These are phyloP conservation scores for Meteorus sp. DNA, from an alignment of 1,140 invertebrate species.

Conservation along the genomic window DNA sequence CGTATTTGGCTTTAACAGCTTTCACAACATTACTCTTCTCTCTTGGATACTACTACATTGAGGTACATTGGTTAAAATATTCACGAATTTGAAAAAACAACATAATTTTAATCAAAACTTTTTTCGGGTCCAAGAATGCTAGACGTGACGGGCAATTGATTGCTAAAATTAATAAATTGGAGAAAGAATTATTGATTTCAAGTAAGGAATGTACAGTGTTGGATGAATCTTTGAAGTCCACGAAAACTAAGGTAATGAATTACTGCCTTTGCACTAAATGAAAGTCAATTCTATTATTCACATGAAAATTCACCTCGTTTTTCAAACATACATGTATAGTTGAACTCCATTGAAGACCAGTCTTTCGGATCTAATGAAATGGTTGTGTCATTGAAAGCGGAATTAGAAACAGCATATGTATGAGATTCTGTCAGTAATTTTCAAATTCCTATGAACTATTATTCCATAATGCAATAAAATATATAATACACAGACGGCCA, in stretches of 20 bases:
- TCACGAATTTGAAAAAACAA: slow-evolving; percentile 19
- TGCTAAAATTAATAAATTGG: slow-evolving; percentile 65
- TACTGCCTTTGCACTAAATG: slow-evolving; percentile 27
- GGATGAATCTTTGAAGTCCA: slow-evolving; percentile 66
- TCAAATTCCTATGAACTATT: background rate
- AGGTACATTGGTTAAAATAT: slow-evolving; percentile 48
- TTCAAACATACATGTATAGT: slow-evolving; percentile 34
- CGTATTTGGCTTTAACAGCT: slow-evolving; percentile 64
- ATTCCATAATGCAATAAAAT: slow-evolving; percentile 14
- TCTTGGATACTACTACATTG: slow-evolving; percentile 76
- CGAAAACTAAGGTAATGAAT: slow-evolving; percentile 64
- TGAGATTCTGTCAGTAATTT: slow-evolving; percentile 24
- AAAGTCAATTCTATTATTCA: slow-evolving; percentile 20
- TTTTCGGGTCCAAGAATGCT: slow-evolving; percentile 56
- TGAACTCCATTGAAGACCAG: slow-evolving; percentile 65
- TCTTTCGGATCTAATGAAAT: slow-evolving; percentile 74
- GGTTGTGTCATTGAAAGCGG: slow-evolving; percentile 54
- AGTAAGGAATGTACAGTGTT: slow-evolving; percentile 69
- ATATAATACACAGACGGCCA: slow-evolving; percentile 44
- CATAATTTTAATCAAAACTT: background rate
- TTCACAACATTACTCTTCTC: slow-evolving; percentile 70
- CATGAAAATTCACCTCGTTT: slow-evolving; percentile 29
- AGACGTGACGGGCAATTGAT: slow-evolving; percentile 66
- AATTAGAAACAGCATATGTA: slow-evolving; percentile 49
- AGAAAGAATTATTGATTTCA: slow-evolving; percentile 59